Evolutionary conservation across 2,888 invertebrate species (phyloP), one percentile per base, ranked within the genome.

Genomic region (Chrysodeixis includens): DNA sequence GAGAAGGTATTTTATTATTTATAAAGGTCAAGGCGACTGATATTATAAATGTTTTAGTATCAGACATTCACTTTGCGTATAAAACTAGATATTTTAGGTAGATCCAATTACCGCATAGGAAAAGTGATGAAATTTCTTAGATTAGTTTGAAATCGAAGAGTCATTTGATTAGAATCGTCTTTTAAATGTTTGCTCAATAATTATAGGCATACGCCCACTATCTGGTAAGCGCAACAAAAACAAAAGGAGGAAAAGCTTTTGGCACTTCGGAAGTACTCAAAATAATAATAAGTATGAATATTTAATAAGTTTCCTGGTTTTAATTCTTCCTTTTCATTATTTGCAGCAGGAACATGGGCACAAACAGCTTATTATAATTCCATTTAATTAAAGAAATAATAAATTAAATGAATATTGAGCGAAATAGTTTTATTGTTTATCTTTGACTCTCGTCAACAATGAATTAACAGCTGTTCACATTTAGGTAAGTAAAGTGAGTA

Each of bases 251-350:
- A 49, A 49, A 49, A 20, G 3, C 8, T 10, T 3, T 49, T 49
- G 20, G 46, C 20, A 49, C 12, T 49, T 49, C 46, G 18, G 20
- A 49, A 49, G 46, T 49, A 18, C 46, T 49, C 18, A 49, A 49
- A 49, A 49, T 49, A 49, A 40, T 49, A 18, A 18, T 49, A 10
- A 26, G 18, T 20, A 20, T 10, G 8, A 44, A 44, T 44, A 44
- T 44, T 44, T n/a, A 16, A 49, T 20, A 20, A 20, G 20, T 20
- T 49, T 49, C 46, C 46, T 49, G 46, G 20, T 49, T 49, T 10
- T 49, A 18, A 18, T 20, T 49, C 18, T 49, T 49, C 46, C 46
- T 49, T 18, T 10, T 49, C 5, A 20, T 20, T 20, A 16, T 49
- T 20, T 1, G 46, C 18, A 20, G 10, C 10, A 20, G 18, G 10